Evolutionary conservation across 2,888 invertebrate genomes (phyloP).

Genomic region (Drosophila histrio): DNA sequence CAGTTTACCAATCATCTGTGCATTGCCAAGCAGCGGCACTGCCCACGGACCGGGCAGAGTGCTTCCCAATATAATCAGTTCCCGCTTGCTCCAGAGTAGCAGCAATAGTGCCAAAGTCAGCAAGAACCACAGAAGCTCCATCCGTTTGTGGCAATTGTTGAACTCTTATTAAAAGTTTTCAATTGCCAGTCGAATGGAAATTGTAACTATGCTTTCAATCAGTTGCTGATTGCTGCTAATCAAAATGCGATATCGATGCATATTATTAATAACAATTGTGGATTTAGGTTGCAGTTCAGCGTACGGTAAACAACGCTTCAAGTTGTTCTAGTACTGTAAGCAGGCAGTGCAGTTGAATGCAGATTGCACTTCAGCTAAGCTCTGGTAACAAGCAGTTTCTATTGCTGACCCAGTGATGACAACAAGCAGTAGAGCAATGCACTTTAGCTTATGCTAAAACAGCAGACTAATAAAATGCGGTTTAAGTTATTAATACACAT

Average conservation of each 20-base stretch:
- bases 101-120: constrained; percentile 24
- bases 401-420: neutral
- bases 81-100: constrained; percentile 56
- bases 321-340: neutral
- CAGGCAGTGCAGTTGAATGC: neutral
- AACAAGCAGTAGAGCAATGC: neutral
- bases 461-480: neutral
- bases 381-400: neutral
- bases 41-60: constrained; percentile 81
- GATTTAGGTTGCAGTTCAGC: constrained; percentile 16
- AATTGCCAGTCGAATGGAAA: neutral
- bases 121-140: constrained; percentile 33
- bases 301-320: neutral
- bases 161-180: neutral
- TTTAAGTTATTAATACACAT: neutral
- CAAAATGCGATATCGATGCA: constrained; percentile 8
- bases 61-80: constrained; percentile 60
- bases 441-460: too few species aligned
- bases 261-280: constrained; percentile 12
- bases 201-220: neutral
- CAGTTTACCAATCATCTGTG: constrained; percentile 81
- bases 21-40: constrained; percentile 81
- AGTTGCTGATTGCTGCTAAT: constrained; percentile 25
- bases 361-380: too few species aligned
- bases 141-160: constrained; percentile 1